phyloP scores from a whole-genome alignment of 2,113 vertebrate genomes.

The Ranitomeya variabilis region DNA sequence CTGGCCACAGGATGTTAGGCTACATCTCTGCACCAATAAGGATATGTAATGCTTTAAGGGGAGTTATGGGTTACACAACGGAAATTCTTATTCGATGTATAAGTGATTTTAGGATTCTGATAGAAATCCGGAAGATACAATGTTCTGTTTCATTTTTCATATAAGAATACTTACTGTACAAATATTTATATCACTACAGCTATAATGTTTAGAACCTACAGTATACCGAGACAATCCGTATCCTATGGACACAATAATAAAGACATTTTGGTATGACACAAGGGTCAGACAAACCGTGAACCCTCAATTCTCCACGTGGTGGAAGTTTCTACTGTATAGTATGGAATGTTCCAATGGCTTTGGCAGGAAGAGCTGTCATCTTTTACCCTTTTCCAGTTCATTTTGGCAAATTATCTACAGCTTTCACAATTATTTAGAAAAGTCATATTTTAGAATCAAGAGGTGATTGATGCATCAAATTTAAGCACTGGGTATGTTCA shows the following conservation, averaged over 20 bases:
- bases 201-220: not conserved
- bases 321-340: slow-evolving; percentile 17
- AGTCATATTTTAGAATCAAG: not conserved
- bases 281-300: not conserved
- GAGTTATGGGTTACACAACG: not conserved
- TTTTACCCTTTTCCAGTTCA: not conserved
- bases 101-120: not conserved
- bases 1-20: not conserved
- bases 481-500: not conserved
- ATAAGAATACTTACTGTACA: not conserved
- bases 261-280: not conserved
- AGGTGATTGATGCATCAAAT: not conserved
- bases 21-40: slow-evolving; percentile 2
- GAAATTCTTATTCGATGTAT: not conserved
- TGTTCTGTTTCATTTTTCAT: slow-evolving; percentile 14
- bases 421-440: not conserved
- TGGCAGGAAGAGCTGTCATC: slow-evolving; percentile 29
- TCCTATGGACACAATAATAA: not conserved
- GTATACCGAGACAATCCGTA: not conserved
- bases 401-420: slow-evolving; percentile 41
- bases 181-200: not conserved
- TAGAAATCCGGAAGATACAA: not conserved
- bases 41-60: not conserved
- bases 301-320: slow-evolving; percentile 13
- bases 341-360: slow-evolving; percentile 4